phyloP scores from a whole-genome alignment of 2,113 vertebrate genomes.

The Trogon melanurus region DNA sequence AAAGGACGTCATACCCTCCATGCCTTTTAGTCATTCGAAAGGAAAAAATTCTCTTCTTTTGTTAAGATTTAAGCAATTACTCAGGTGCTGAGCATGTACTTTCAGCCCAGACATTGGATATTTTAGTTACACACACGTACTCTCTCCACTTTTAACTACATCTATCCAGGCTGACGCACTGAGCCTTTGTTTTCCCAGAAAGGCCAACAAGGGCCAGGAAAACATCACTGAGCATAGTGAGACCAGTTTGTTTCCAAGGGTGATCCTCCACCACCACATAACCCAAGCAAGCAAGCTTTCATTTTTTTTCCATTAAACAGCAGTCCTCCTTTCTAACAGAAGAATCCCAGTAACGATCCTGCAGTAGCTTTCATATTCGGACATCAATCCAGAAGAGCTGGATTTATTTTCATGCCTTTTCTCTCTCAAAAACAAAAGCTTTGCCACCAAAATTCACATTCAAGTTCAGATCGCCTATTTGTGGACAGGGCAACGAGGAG shows the following conservation, averaged over 20 bases:
- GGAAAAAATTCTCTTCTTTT: background rate
- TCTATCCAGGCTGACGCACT: slow-evolving; percentile 17
- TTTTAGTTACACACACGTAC: background rate
- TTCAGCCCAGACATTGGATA: slow-evolving; percentile 10
- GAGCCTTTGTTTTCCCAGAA: slow-evolving; percentile 16
- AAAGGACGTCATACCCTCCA: slow-evolving; percentile 8
- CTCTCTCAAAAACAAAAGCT: slow-evolving; percentile 23
- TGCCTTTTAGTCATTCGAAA: background rate
- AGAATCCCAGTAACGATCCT: slow-evolving; percentile 38
- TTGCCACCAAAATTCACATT: slow-evolving; percentile 67
- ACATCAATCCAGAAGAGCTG: background rate
- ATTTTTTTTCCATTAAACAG: background rate
- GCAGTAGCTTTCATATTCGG: slow-evolving; percentile 18
- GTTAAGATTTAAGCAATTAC: background rate
- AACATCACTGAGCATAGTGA: background rate
- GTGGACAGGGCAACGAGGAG: slow-evolving; percentile 42
- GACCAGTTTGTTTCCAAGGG: background rate
- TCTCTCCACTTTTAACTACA: slow-evolving; percentile 24
- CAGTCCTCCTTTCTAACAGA: background rate
- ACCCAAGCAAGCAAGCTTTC: slow-evolving; percentile 41
- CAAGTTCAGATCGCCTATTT: slow-evolving; percentile 45
- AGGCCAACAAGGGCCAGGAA: background rate
- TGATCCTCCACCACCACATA: slow-evolving; percentile 33
- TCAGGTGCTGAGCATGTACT: slow-evolving; percentile 45
- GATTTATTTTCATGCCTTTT: background rate